Percentiles rank a stretch among this genome's conserved stretches.
phyloP scores from a whole-genome alignment of 2,797 vertebrate genomes.

The Micromesistius poutassou region DNA sequence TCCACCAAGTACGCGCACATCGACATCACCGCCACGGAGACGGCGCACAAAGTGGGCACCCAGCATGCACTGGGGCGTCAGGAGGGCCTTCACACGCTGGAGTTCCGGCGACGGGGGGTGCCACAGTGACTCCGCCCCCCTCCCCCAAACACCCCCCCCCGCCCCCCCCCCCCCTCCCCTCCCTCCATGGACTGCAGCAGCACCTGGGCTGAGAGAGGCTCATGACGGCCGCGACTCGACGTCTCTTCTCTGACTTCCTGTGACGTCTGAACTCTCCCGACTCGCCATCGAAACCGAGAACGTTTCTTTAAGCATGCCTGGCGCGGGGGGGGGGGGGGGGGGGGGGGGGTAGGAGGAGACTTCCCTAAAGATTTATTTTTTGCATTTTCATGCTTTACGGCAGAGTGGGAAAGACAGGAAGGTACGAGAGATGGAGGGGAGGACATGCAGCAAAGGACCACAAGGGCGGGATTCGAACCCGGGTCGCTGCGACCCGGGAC shows the following conservation, averaged over 20 bases:
- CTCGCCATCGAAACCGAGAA: neutral
- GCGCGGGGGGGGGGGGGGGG: too few relatives aligned
- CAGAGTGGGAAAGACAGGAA: too few relatives aligned
- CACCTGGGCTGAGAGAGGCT: neutral
- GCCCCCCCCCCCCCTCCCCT: neutral
- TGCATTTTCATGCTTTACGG: too few relatives aligned
- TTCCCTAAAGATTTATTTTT: too few relatives aligned
- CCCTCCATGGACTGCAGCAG: conserved; percentile 6
- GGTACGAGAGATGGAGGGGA: too few relatives aligned
- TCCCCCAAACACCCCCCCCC: conserved; percentile 1
- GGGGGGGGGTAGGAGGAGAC: too few relatives aligned
- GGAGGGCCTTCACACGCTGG: conserved; percentile 81
- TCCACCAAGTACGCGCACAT: conserved; percentile 86
- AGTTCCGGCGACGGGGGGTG: conserved; percentile 73
- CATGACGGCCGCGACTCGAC: neutral
- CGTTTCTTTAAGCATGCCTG: neutral
- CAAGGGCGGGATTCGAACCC: too few relatives aligned
- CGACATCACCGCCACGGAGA: conserved; percentile 84
- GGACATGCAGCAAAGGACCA: too few relatives aligned
- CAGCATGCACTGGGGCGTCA: conserved; percentile 83
- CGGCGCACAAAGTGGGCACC: conserved; percentile 82
- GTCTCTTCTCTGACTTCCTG: neutral
- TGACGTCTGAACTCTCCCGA: neutral
- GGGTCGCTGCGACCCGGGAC: too few relatives aligned
- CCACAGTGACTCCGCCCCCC: conserved; percentile 65